Evolutionary conservation across 2,113 vertebrate species (phyloP), one percentile per base, ranked within the genome.

Genomic region (Saguinus imperator): DNA sequence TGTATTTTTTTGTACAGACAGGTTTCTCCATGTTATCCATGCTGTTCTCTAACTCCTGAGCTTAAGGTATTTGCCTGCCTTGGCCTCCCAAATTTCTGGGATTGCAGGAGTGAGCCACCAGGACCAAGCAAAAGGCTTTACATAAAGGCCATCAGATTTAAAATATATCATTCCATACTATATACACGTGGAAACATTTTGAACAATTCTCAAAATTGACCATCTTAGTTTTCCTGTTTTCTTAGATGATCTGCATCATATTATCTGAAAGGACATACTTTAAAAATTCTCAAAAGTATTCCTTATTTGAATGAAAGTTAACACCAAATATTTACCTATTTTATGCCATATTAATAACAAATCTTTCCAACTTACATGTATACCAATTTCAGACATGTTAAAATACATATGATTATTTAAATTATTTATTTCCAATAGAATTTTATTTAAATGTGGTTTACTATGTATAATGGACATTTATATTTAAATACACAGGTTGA

Each of bases 401-500:
- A 94, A 61, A 45, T 14, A 18, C 1, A 18, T 45, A 6, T 10
- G 23, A 85, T 52, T 50, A 73, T 52, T 43, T 52, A 52, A 72
- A 40, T 16, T 70, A 61, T 43, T 64, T 89, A 17, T 61, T 89
- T 91, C 48, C 11, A 64, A 14, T 48, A 61, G 1, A 18, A 45
- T 45, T 48, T 76, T 61, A 81, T 68, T 37, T 55, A 80, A 55
- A 70, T 37, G 14, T 45, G 73, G 0, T 25, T 81, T 58, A 18
- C n/a, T 77, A 1, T 72, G 3, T 29, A 23, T 23, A 64, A 2
- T 58, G 11, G 5, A 23, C 0, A 75, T 73, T 37, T 1, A 76
- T 20, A 80, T 14, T 61, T 72, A 1, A 13, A 79, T 25, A 7
- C 8, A 45, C 1, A 79, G 0, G 0, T 57, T 72, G 0, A 0